Evolutionary conservation across 2,113 vertebrate genomes (phyloP).

Genomic region (Larimichthys crocea): DNA sequence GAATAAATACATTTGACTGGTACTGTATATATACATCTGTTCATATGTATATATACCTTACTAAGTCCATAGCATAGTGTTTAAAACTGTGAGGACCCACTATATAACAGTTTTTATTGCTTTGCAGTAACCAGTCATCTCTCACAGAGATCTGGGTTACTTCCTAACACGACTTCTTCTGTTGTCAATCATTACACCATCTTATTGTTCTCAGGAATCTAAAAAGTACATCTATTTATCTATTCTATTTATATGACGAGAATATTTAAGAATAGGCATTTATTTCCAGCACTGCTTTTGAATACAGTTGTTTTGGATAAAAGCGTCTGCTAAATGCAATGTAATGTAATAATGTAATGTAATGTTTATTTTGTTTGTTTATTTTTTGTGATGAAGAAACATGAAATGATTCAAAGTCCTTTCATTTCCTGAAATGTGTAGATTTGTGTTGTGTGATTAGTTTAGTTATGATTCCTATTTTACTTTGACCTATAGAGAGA

Average conservation of each 20-base stretch:
- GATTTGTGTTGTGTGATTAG: too few species aligned
- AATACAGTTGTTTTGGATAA: neutral
- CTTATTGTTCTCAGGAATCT: neutral
- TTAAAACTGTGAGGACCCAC: neutral
- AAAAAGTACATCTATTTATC: neutral
- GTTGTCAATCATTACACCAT: neutral
- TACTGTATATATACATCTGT: neutral
- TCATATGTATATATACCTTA: neutral
- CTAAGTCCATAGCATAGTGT: neutral
- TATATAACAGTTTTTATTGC: neutral
- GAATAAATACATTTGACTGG: too few species aligned
- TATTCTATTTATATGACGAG: neutral
- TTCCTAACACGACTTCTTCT: neutral
- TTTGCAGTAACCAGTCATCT: neutral
- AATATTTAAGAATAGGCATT: neutral
- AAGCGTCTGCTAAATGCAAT: too few species aligned
- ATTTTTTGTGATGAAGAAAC: neutral
- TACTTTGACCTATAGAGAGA: neutral
- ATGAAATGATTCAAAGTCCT: neutral
- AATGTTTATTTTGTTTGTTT: neutral
- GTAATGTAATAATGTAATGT: too few species aligned
- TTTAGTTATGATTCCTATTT: conserved; percentile 15
- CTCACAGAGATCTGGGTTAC: neutral
- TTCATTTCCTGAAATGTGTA: neutral
- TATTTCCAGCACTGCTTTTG: neutral